A percentile compares a stretch with the other conserved stretches of the same genome.
Conservation (phyloP, 2,888 invertebrate genomes). For the Acanthoscelides obtectus region DNA sequence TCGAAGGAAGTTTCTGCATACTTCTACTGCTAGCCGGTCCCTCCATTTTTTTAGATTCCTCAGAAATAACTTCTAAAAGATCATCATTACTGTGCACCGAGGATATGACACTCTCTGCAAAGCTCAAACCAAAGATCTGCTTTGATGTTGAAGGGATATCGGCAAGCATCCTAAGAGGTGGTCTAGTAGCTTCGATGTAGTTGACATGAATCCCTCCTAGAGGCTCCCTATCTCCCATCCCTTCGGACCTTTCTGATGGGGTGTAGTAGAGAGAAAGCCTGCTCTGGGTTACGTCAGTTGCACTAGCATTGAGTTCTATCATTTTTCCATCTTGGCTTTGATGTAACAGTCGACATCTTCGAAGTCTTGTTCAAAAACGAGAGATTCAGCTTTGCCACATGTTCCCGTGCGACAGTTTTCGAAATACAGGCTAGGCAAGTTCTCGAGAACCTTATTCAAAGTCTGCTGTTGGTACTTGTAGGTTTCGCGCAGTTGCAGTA, state of each 20-base stretch:
- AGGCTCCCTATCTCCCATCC: slow-evolving; percentile 48
- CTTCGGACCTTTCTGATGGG: slow-evolving; percentile 65
- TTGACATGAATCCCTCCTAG: slow-evolving; percentile 62
- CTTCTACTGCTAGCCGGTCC: slow-evolving; percentile 49
- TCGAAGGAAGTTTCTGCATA: slow-evolving; percentile 49
- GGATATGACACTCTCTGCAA: slow-evolving; percentile 34
- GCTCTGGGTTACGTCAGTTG: slow-evolving; percentile 57
- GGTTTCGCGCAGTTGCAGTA: slow-evolving; percentile 82
- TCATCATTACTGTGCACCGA: slow-evolving; percentile 44
- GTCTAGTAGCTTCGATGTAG: slow-evolving; percentile 52
- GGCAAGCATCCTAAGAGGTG: slow-evolving; percentile 21
- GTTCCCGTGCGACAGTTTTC: slow-evolving; percentile 89
- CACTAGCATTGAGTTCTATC: slow-evolving; percentile 49
- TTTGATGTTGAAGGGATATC: slow-evolving; percentile 44
- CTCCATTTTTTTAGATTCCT: slow-evolving; percentile 11
- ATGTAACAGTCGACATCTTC: slow-evolving; percentile 65
- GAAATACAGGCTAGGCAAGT: slow-evolving; percentile 83
- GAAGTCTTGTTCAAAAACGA: slow-evolving; percentile 63
- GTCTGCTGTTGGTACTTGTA: slow-evolving; percentile 96
- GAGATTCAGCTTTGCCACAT: slow-evolving; percentile 71
- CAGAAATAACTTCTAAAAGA: slow-evolving; percentile 6
- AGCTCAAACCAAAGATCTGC: slow-evolving; percentile 8
- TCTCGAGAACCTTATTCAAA: slow-evolving; percentile 88
- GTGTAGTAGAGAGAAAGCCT: slow-evolving; percentile 76
- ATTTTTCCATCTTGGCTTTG: slow-evolving; percentile 62